These are phyloP conservation scores for Amazona guildingii DNA, from an alignment of 2,113 vertebrate species.

Conservation along the genomic window DNA sequence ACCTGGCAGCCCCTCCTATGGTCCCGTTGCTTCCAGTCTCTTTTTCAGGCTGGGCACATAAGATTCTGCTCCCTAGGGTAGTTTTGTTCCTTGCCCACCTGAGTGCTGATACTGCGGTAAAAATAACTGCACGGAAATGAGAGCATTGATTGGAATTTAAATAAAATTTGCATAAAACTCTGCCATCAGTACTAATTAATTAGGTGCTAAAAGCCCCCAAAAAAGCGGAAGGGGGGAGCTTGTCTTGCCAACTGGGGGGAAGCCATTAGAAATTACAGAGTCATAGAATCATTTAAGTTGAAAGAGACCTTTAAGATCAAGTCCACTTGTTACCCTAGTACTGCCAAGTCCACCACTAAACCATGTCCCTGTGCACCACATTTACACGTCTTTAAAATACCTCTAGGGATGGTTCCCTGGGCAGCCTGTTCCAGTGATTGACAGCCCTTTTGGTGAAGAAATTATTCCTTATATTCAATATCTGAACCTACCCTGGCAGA, in stretches of 20 bases:
- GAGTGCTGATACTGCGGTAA: slow-evolving; percentile 52
- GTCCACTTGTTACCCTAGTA: not conserved
- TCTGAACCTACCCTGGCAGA: not conserved
- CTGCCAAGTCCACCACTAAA: not conserved
- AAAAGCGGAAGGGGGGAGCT: not conserved
- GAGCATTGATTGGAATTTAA: slow-evolving; percentile 73
- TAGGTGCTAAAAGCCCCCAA: slow-evolving; percentile 44
- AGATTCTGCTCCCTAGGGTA: slow-evolving; percentile 5
- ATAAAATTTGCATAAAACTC: slow-evolving; percentile 75
- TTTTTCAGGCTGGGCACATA: slow-evolving; percentile 53
- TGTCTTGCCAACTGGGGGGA: not conserved
- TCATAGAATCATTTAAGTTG: not conserved
- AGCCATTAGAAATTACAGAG: not conserved
- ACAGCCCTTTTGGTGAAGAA: not conserved
- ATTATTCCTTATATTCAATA: not conserved
- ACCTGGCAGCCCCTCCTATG: not conserved
- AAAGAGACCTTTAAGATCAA: not conserved
- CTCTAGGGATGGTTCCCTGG: not conserved
- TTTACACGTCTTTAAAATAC: not conserved
- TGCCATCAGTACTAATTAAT: slow-evolving; percentile 71
- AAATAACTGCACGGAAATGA: slow-evolving; percentile 73
- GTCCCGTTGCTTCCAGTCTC: slow-evolving; percentile 5
- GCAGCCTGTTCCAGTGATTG: not conserved
- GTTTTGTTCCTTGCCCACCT: slow-evolving; percentile 55
- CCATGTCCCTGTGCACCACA: not conserved